Conservation (phyloP, 2,797 vertebrate genomes). For the Mormyrops attenuatus region DNA sequence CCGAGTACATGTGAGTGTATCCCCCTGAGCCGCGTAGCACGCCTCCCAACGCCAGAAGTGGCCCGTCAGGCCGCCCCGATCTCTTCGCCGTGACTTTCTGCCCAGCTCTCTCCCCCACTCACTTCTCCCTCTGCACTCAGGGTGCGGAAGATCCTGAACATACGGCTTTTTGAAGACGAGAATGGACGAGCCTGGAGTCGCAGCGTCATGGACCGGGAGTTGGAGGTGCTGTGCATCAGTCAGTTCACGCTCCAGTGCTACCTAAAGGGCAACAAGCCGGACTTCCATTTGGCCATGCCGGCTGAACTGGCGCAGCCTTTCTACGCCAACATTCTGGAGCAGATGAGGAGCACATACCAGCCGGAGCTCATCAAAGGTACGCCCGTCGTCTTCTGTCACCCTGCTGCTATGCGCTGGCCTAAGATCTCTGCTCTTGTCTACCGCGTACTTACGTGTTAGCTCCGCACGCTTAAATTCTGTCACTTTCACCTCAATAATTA, state of each 20-base stretch:
- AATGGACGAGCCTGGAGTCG: constrained; percentile 83
- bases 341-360: constrained; percentile 76
- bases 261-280: constrained; percentile 92
- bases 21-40: neutral
- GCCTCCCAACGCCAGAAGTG: no score
- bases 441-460: neutral
- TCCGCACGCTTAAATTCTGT: no score
- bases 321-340: constrained; percentile 84
- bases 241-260: constrained; percentile 94
- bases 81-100: no score
- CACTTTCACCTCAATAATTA: neutral
- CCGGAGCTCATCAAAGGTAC: constrained; percentile 86
- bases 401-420: neutral
- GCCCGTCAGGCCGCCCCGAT: neutral
- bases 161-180: constrained; percentile 89
- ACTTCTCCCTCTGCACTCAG: constrained; percentile 48
- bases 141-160: constrained; percentile 89
- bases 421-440: neutral
- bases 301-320: constrained; percentile 81
- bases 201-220: constrained; percentile 86
- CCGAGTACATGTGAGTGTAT: constrained; percentile 87
- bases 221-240: constrained; percentile 88
- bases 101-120: neutral
- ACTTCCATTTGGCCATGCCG: constrained; percentile 90
- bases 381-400: neutral